phyloP scores from a whole-genome alignment of 2,797 vertebrate genomes.

The Leucoraja ocellata region DNA sequence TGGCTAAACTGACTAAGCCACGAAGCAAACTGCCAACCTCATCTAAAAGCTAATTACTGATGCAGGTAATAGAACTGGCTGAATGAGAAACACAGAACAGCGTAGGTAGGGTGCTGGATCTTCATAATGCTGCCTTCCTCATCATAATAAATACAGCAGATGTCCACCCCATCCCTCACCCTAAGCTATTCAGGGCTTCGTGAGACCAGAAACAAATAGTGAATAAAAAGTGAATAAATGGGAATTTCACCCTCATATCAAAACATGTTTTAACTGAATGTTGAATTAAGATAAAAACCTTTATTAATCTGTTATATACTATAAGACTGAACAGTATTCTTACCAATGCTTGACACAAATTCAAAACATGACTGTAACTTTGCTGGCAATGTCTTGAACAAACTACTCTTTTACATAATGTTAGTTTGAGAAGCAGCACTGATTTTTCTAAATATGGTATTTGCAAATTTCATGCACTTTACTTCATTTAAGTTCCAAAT shows the following conservation, averaged over 20 bases:
- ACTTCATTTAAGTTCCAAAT: neutral
- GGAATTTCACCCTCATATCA: neutral
- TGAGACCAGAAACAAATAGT: too few relatives aligned
- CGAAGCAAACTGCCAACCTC: neutral
- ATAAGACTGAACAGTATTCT: neutral
- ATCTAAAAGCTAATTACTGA: neutral
- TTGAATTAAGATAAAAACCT: conserved; percentile 1
- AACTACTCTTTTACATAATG: neutral
- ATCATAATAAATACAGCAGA: neutral
- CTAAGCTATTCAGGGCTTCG: neutral
- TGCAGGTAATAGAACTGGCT: neutral
- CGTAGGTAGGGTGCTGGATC: neutral
- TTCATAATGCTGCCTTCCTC: neutral
- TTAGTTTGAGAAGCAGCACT: neutral
- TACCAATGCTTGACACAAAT: neutral
- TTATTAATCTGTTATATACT: neutral
- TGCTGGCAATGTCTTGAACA: neutral
- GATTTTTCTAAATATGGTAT: conserved; percentile 21
- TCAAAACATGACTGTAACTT: conserved; percentile 5
- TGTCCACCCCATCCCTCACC: neutral
- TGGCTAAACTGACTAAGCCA: conserved; percentile 4
- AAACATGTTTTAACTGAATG: neutral
- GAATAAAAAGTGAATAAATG: too few relatives aligned
- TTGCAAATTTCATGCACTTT: conserved; percentile 22
- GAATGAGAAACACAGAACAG: neutral